Base-by-base conservation (phyloP, 2,797 vertebrate genomes). In the Pseudopleuronectes americanus region DNA sequence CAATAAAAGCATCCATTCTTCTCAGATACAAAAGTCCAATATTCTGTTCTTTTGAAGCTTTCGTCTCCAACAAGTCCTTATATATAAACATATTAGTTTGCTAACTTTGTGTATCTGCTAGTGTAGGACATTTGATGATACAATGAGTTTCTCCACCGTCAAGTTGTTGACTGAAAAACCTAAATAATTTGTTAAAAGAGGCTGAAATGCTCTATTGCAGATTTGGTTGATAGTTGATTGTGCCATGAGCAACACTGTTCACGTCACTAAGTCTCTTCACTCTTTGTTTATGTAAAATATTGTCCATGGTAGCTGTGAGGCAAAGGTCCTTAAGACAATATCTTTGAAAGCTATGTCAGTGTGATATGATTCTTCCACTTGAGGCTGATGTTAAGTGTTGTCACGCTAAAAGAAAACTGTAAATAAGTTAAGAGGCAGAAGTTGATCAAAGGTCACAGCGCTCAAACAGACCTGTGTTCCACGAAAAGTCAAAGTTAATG, bases 391-490 rank as follows among this genome's bases (percentile, higher is more conserved):
- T 45, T 45, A 10, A 38, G 17, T 6, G 43, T 19, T 14, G 43
- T 45, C 43, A 13, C 1, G 17, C 17, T 14, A 21, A 22, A 61
- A 61, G 38, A 26, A 16, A 38, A 21, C 1, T 41, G 31, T 48
- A 6, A 22, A 33, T 22, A 59, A 17, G 23, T 49, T 17, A 31
- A 13, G 33, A 16, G 36, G 24, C 10, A 51, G 51, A 56, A 26
- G 54, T 56, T 13, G 4, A n/a, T 19, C 54, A 12, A 28, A 56
- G 61, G 52, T 74, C 52, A 36, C 36, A 31, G 52, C 45, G 33
- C 43, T 59, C 6, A 3, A 17, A 24, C 24, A 24, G 62, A 43
- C 31, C 26, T 45, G 13, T 4, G 6, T 24, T 51, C 4, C 6
- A 2, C 53, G 19, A 22, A 4, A 47, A 36, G 49, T 61, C 31